Evolutionary conservation across 2,113 vertebrate species (phyloP).

Genomic region (Acanthochromis polyacanthus): DNA sequence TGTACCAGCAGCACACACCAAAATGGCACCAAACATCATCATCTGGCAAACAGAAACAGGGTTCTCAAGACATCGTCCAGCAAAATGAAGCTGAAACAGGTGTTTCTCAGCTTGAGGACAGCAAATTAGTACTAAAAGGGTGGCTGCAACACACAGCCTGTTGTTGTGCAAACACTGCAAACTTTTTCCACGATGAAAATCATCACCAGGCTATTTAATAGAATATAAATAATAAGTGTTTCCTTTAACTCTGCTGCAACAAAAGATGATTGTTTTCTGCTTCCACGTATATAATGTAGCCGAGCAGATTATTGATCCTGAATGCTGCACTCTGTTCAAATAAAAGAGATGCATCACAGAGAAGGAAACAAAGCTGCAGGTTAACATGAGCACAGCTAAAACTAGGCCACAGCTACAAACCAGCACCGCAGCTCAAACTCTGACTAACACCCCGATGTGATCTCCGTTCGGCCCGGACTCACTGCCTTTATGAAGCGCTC

Average conservation of each 20-base stretch:
- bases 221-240: too few relatives aligned
- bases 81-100: too few relatives aligned
- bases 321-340: background rate
- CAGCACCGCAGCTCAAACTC: background rate
- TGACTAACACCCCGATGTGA: slow-evolving; percentile 19
- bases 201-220: too few relatives aligned
- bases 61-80: too few relatives aligned
- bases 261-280: background rate
- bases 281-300: background rate
- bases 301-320: background rate
- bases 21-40: too few relatives aligned
- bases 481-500: slow-evolving; percentile 24
- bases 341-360: background rate
- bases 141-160: too few relatives aligned
- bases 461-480: background rate
- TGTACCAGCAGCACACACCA: too few relatives aligned
- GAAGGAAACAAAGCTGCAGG: background rate
- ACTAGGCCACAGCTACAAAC: background rate
- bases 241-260: background rate
- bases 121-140: too few relatives aligned
- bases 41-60: too few relatives aligned
- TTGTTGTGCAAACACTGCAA: too few relatives aligned
- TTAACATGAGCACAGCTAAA: background rate
- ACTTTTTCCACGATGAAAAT: too few relatives aligned
- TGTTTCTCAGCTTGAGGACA: too few relatives aligned